Evolutionary conservation across 2,113 vertebrate species (phyloP).

Genomic region (Mustela nigripes): DNA sequence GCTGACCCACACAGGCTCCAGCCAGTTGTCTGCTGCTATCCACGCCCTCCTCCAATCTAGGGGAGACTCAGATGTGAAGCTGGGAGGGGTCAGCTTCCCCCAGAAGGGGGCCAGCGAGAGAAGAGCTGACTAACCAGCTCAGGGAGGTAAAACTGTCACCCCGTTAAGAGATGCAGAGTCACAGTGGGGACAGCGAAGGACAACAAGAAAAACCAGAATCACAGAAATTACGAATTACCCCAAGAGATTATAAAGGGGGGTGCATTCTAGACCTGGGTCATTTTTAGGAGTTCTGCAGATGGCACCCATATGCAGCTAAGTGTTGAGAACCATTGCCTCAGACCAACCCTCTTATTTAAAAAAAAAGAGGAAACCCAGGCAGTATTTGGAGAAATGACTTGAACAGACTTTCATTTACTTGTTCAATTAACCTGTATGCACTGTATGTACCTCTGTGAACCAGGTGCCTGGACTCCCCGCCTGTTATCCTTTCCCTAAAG

Average conservation of each 20-base stretch:
- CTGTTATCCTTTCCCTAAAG: neutral
- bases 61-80: neutral
- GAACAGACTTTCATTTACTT: neutral
- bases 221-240: neutral
- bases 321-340: neutral
- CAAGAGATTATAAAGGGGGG: neutral
- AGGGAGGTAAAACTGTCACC: neutral
- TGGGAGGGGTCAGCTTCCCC: neutral
- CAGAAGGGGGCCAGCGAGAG: neutral
- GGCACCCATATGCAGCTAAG: neutral
- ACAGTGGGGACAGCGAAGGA: neutral
- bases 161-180: neutral
- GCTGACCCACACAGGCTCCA: neutral
- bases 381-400: slow-evolving; percentile 18
- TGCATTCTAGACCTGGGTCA: neutral
- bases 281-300: neutral
- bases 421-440: neutral
- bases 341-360: neutral
- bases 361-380: neutral
- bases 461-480: neutral
- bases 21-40: neutral
- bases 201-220: slow-evolving; percentile 10
- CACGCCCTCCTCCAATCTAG: neutral
- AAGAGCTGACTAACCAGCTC: neutral
- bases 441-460: neutral